These are phyloP conservation scores for Camelus bactrianus DNA, from an alignment of 2,113 vertebrate genomes.

Conservation along the genomic window DNA sequence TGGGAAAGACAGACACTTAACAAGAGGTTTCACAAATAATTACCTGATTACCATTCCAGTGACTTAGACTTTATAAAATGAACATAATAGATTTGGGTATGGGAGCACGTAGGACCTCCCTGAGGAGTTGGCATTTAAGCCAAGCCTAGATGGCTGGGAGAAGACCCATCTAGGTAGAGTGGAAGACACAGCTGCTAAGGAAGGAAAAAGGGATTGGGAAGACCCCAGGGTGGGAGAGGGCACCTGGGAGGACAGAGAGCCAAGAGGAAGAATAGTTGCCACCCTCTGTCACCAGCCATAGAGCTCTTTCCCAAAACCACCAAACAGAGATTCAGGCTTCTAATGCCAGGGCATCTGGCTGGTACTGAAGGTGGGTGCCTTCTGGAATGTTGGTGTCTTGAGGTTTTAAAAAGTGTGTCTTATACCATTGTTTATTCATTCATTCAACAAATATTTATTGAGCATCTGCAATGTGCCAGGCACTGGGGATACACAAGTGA, in stretches of 20 bases:
- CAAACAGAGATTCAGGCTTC: neutral
- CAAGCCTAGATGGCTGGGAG: neutral
- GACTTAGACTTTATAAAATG: neutral
- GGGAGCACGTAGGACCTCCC: neutral
- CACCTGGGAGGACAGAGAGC: neutral
- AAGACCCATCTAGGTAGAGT: neutral
- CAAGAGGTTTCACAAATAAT: neutral
- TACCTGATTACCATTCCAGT: neutral
- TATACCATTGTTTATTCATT: conserved; percentile 60
- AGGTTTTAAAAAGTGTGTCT: conserved; percentile 58
- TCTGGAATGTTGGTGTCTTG: conserved; percentile 59
- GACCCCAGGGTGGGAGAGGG: neutral
- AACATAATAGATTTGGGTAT: neutral
- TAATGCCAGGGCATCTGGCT: neutral
- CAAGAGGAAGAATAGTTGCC: neutral
- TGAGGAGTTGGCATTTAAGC: neutral
- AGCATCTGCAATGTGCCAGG: neutral
- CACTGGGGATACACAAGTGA: neutral
- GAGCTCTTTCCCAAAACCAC: neutral
- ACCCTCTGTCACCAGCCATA: neutral
- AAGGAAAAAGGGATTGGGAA: neutral
- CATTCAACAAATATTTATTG: conserved; percentile 70
- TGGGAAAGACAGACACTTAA: conserved; percentile 9
- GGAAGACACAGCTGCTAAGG: neutral
- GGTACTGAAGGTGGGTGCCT: conserved; percentile 30